These are phyloP conservation scores for Zaprionus lachaisei DNA, from an alignment of 1,140 invertebrate species.

Conservation along the genomic window DNA sequence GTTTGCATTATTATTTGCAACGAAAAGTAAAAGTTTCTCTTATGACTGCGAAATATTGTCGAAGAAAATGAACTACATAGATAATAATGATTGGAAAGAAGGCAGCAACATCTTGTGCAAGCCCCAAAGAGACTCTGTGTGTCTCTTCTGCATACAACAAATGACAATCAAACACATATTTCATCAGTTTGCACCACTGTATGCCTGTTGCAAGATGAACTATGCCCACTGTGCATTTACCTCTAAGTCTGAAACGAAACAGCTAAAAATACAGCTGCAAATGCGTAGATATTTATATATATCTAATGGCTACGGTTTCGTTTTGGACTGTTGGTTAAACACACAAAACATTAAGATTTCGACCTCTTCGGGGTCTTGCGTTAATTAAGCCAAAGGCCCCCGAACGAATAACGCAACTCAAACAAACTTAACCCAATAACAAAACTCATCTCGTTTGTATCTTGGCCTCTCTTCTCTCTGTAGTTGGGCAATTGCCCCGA, in stretches of 20 bases:
- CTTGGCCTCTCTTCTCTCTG: slow-evolving; percentile 14
- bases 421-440: slow-evolving; percentile 17
- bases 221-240: slow-evolving; percentile 5
- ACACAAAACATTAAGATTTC: slow-evolving; percentile 25
- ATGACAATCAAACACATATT: background rate
- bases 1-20: slow-evolving; percentile 47
- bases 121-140: background rate
- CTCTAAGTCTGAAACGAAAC: slow-evolving; percentile 9
- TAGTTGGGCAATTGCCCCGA: slow-evolving; percentile 37
- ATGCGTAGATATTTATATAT: slow-evolving; percentile 2
- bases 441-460: slow-evolving; percentile 22
- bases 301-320: background rate
- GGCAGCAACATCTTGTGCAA: slow-evolving; percentile 36
- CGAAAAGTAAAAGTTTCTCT: slow-evolving; percentile 56
- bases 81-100: background rate
- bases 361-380: slow-evolving; percentile 11
- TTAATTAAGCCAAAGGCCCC: slow-evolving; percentile 28
- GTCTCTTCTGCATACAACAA: background rate
- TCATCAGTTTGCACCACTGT: background rate
- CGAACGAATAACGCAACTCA: slow-evolving; percentile 7
- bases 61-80: slow-evolving; percentile 44
- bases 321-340: slow-evolving; percentile 21
- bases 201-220: background rate
- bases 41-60: slow-evolving; percentile 43
- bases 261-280: background rate